Evolutionary conservation across 2,888 invertebrate species (phyloP).

Genomic region (Pegoplata infirma): DNA sequence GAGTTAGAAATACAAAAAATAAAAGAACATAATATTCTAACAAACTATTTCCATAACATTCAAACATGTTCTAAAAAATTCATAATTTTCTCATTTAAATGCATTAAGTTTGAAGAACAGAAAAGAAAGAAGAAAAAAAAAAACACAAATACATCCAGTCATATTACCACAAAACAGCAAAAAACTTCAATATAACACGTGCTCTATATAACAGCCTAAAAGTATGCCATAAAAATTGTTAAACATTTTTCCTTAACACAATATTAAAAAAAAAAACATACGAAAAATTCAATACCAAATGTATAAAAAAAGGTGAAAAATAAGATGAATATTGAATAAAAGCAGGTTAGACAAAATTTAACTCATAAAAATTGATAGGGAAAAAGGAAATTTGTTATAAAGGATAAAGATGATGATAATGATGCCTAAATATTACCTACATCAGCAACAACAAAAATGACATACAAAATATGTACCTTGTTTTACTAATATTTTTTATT

Average conservation of each 20-base stretch:
- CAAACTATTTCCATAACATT: conserved; percentile 10
- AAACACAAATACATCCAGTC: neutral
- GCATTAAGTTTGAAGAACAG: conserved; percentile 66
- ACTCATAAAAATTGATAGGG: neutral
- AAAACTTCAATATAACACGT: conserved; percentile 40
- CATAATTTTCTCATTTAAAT: conserved; percentile 72
- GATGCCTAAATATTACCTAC: no score
- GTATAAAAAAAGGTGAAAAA: neutral
- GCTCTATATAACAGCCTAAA: conserved; percentile 61
- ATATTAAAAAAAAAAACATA: neutral
- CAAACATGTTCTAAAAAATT: conserved; percentile 43
- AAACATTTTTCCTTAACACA: neutral
- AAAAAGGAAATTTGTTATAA: neutral
- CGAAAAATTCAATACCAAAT: neutral
- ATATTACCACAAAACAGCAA: neutral
- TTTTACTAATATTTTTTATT: neutral
- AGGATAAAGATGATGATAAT: neutral
- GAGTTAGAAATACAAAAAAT: no score
- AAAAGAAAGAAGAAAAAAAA: neutral
- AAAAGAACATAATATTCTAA: neutral
- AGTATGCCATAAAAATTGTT: conserved; percentile 59
- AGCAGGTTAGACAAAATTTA: neutral
- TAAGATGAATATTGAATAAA: neutral
- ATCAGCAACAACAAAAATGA: neutral
- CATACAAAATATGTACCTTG: neutral